phyloP scores from a whole-genome alignment of 2,113 vertebrate species.

The Anoplopoma fimbria region DNA sequence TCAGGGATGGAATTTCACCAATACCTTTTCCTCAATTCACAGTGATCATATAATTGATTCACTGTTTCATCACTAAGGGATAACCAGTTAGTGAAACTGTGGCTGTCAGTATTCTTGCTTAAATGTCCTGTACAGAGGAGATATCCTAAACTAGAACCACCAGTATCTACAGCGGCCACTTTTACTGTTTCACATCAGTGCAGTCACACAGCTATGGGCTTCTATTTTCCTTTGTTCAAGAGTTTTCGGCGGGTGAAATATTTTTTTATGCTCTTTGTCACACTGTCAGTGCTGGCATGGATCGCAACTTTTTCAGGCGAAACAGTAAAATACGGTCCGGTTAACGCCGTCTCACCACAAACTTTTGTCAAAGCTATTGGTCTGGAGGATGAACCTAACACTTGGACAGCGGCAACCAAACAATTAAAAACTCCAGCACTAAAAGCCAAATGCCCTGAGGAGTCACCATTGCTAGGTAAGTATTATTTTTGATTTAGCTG shows the following conservation, averaged over 20 bases:
- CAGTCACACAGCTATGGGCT: slow-evolving; percentile 82
- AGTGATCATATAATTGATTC: background rate
- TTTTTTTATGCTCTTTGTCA: slow-evolving; percentile 84
- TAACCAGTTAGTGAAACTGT: slow-evolving; percentile 34
- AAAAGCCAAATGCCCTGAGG: slow-evolving; percentile 65
- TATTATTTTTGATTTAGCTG: slow-evolving; percentile 9
- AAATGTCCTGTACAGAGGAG: slow-evolving; percentile 17
- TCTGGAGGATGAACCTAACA: slow-evolving; percentile 33
- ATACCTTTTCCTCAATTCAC: background rate
- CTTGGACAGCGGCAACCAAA: background rate
- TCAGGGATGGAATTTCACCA: slow-evolving; percentile 34
- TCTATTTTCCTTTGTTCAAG: slow-evolving; percentile 70
- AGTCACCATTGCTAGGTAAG: slow-evolving; percentile 82
- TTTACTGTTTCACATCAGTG: background rate
- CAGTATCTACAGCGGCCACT: background rate
- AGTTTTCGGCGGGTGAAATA: slow-evolving; percentile 83
- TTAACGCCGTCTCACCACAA: slow-evolving; percentile 58
- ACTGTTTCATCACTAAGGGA: slow-evolving; percentile 43
- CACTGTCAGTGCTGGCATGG: slow-evolving; percentile 87
- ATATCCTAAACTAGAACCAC: slow-evolving; percentile 31
- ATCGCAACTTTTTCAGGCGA: slow-evolving; percentile 80
- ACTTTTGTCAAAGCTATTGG: slow-evolving; percentile 19
- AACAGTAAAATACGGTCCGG: slow-evolving; percentile 55
- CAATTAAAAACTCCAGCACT: slow-evolving; percentile 61
- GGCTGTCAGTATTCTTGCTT: slow-evolving; percentile 6